phyloP scores from a whole-genome alignment of 2,113 vertebrate genomes.

The Zosterops hypoxanthus region DNA sequence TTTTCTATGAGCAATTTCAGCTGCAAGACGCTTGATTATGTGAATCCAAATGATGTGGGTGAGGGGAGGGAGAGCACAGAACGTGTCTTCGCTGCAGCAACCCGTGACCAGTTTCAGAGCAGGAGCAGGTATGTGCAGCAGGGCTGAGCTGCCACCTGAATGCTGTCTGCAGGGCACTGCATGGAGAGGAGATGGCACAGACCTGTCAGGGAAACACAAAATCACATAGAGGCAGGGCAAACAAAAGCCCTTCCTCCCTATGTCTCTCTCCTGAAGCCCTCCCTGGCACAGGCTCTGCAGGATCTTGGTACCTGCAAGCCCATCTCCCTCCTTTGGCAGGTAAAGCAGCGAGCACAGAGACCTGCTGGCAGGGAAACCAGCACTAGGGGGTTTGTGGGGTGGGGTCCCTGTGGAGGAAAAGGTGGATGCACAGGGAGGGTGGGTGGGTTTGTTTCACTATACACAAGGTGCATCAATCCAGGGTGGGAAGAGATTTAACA shows the following conservation, averaged over 20 bases:
- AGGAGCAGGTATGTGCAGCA: constrained; percentile 1
- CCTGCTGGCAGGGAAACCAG: background rate
- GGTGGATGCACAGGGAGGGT: background rate
- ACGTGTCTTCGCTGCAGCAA: background rate
- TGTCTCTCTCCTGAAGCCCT: background rate
- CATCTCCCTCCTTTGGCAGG: background rate
- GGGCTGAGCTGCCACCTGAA: background rate
- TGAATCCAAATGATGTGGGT: constrained; percentile 46
- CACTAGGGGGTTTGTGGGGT: too few species aligned
- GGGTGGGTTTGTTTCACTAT: background rate
- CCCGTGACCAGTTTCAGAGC: background rate
- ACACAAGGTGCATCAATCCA: background rate
- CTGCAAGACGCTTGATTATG: constrained; percentile 57
- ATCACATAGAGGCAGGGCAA: fast-evolving
- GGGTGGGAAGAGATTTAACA: background rate
- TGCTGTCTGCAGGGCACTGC: background rate
- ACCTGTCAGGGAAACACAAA: background rate
- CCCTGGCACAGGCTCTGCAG: background rate
- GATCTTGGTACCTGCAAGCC: background rate
- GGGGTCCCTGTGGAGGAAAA: background rate
- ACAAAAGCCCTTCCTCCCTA: too few species aligned
- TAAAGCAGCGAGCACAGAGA: background rate
- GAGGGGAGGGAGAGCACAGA: constrained; percentile 1
- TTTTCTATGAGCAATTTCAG: constrained; percentile 66
- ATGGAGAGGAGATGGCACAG: background rate